These are phyloP conservation scores for Andrena flavipes DNA, from an alignment of 2,888 invertebrate species.

Conservation along the genomic window DNA sequence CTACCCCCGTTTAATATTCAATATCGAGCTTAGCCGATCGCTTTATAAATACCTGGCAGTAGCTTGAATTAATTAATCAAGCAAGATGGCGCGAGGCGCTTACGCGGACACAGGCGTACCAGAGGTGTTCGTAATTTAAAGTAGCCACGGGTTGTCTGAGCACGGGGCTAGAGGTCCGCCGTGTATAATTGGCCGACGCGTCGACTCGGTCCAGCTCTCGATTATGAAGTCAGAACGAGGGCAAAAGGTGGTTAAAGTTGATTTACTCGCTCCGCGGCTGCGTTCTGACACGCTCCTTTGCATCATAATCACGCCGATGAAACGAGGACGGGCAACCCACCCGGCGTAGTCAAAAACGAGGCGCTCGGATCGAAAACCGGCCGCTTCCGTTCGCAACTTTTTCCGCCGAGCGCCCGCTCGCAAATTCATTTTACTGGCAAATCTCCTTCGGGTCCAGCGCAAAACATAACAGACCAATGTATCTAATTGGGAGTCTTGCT, in stretches of 20 bases:
- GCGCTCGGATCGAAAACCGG: not conserved
- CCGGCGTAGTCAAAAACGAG: not conserved
- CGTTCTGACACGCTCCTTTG: conserved; percentile 47
- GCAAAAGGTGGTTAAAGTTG: conserved; percentile 63
- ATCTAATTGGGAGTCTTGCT: not conserved
- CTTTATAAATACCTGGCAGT: not conserved
- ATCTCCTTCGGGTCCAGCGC: not conserved
- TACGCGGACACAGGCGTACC: not conserved
- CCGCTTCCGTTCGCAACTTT: not conserved
- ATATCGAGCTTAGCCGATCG: conserved; percentile 11
- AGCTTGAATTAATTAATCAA: conserved; percentile 21
- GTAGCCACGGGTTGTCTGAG: conserved; percentile 17
- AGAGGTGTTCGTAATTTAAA: conserved; percentile 31
- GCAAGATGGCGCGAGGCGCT: not conserved
- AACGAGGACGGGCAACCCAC: conserved; percentile 19
- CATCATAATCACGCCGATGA: conserved; percentile 38
- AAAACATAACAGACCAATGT: not conserved
- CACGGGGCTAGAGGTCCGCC: conserved; percentile 56
- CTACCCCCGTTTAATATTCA: conserved; percentile 14
- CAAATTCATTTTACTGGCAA: not conserved
- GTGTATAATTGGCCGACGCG: conserved; percentile 72
- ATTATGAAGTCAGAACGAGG: conserved; percentile 53
- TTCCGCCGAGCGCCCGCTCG: not conserved
- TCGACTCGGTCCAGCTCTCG: conserved; percentile 57
- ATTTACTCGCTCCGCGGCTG: conserved; percentile 42